A percentile compares a stretch with the other conserved stretches of the same genome.
Evolutionary conservation across 37 sponge, comb jelly and placozoan genomes (phyloP).

Genomic region (Sycon ciliatum): DNA sequence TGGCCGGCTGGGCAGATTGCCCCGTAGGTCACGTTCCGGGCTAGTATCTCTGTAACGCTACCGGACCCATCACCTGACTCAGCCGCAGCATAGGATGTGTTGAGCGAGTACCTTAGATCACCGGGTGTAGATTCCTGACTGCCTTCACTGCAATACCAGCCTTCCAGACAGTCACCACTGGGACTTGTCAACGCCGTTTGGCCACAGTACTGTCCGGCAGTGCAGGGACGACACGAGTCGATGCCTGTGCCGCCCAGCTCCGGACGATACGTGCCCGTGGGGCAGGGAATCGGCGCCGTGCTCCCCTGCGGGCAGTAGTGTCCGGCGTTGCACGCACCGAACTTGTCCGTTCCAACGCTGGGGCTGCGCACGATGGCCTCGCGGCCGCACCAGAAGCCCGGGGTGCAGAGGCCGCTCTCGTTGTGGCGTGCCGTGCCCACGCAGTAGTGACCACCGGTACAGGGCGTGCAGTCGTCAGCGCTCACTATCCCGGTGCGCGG

Average conservation of each 20-base stretch:
- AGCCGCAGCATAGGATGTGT: too few relatives aligned
- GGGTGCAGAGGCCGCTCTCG: conserved; percentile 10
- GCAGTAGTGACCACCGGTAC: conserved; percentile 35
- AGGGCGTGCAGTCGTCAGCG: conserved; percentile 21
- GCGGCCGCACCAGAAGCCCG: conserved; percentile 25
- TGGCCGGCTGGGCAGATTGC: conserved; percentile 20
- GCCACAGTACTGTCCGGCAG: conserved; percentile 21
- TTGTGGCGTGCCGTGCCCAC: not conserved
- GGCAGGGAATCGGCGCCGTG: conserved; percentile 10
- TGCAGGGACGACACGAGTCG: conserved; percentile 16
- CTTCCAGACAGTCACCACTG: conserved; percentile 16
- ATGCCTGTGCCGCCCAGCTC: not conserved
- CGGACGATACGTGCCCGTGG: conserved; percentile 17
- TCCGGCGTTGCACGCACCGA: conserved; percentile 31
- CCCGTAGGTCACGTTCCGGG: not conserved
- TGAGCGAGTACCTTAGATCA: not conserved
- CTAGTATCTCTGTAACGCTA: not conserved
- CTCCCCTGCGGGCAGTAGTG: conserved; percentile 35
- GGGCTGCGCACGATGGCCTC: conserved; percentile 20
- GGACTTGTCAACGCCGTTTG: not conserved
- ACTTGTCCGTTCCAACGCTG: not conserved
- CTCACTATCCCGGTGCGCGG: not conserved
- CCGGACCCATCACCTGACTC: too few relatives aligned
- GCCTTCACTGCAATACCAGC: conserved; percentile 39
- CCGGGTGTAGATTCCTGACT: conserved; percentile 1